phyloP scores from a whole-genome alignment of 23 tunicate species.

The Clavelina lepadiformis region DNA sequence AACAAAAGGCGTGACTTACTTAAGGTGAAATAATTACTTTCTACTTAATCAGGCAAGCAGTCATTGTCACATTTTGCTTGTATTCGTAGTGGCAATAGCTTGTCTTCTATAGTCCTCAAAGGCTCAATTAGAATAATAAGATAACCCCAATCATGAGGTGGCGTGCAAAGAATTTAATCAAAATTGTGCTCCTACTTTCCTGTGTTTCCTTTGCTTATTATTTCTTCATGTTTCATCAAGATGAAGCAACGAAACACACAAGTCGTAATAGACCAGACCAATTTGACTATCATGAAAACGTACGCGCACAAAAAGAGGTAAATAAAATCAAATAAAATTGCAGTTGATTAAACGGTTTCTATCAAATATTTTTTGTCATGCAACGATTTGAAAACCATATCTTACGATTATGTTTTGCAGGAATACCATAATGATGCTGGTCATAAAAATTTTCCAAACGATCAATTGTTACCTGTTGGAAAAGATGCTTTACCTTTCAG shows the following conservation, averaged over 20 bases:
- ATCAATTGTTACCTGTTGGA: background rate
- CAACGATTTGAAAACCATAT: background rate
- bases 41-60: too few relatives aligned
- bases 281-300: background rate
- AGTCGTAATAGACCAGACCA: background rate
- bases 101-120: too few relatives aligned
- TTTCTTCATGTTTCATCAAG: background rate
- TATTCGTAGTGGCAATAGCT: too few relatives aligned
- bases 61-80: too few relatives aligned
- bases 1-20: too few relatives aligned
- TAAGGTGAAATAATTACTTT: too few relatives aligned
- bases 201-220: conserved; percentile 2
- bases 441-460: too few relatives aligned
- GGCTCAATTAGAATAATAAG: too few relatives aligned
- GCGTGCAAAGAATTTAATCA: background rate
- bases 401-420: background rate
- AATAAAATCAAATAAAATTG: background rate
- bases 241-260: background rate
- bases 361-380: background rate
- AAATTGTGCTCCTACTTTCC: background rate
- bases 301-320: background rate
- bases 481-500: conserved; percentile 57
- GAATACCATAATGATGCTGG: too few relatives aligned
- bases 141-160: conserved; percentile 9
- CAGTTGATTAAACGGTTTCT: too few relatives aligned